phyloP scores from a whole-genome alignment of 1,140 invertebrate genomes.

The Conus ventricosus region DNA sequence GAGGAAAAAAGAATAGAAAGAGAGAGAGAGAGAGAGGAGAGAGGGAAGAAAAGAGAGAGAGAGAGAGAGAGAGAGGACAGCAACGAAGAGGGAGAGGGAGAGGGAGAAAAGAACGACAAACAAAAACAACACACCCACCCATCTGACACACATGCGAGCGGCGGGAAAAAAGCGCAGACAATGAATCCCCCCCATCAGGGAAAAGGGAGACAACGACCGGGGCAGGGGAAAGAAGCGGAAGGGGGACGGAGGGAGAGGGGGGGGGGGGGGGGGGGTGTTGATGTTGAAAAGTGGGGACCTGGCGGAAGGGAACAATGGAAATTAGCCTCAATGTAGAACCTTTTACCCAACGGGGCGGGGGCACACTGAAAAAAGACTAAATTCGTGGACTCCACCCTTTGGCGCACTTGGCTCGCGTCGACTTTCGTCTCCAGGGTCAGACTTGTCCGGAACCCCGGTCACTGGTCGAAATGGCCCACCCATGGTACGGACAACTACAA shows the following conservation, averaged over 20 bases:
- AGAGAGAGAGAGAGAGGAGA: neutral
- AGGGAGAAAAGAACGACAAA: neutral
- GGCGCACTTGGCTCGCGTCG: no score
- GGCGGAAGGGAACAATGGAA: neutral
- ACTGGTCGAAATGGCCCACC: no score
- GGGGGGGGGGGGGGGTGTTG: neutral
- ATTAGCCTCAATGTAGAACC: no score
- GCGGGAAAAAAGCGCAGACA: neutral
- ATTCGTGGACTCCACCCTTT: no score
- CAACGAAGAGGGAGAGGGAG: neutral
- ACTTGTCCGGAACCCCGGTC: no score
- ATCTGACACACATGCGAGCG: slow-evolving; percentile 5
- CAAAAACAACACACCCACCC: neutral
- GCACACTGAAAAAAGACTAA: no score
- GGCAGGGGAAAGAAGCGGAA: neutral
- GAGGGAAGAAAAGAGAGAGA: neutral
- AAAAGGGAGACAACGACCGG: neutral
- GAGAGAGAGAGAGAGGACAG: neutral
- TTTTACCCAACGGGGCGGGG: no score
- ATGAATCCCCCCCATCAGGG: neutral
- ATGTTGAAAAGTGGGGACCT: no score
- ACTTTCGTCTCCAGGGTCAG: no score
- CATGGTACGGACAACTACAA: no score
- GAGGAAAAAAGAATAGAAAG: neutral
- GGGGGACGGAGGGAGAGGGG: no score